A percentile compares a stretch with the other conserved stretches of the same genome.
phyloP scores from a whole-genome alignment of 2,797 vertebrate species.

The Eupleurogrammus muticus region DNA sequence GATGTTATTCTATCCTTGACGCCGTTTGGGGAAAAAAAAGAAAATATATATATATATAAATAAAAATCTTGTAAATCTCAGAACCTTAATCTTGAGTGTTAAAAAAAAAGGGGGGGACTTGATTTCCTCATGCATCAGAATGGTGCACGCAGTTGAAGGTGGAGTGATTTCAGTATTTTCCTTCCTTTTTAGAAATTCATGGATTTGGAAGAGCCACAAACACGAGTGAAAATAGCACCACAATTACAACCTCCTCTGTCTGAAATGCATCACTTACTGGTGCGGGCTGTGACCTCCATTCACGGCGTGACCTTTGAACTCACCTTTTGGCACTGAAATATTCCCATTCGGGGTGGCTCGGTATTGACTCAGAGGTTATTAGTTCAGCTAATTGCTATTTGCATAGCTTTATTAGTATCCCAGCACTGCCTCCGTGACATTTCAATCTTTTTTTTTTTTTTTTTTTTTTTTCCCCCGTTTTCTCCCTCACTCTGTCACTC shows the following conservation, averaged over 20 bases:
- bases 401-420: slow-evolving; percentile 84
- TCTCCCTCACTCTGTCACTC: slow-evolving; percentile 9
- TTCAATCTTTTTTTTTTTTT: slow-evolving; percentile 55
- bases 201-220: slow-evolving; percentile 1
- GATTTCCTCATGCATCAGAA: slow-evolving; percentile 15
- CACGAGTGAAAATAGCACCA: slow-evolving; percentile 2
- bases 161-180: slow-evolving; percentile 17
- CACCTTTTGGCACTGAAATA: slow-evolving; percentile 27
- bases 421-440: slow-evolving; percentile 73
- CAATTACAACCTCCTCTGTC: slow-evolving; percentile 27
- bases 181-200: background rate
- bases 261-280: slow-evolving; percentile 36
- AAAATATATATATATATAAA: background rate
- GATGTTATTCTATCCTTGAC: slow-evolving; percentile 47
- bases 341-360: slow-evolving; percentile 55
- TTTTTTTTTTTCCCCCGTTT: background rate
- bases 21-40: slow-evolving; percentile 29
- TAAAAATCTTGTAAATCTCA: slow-evolving; percentile 8
- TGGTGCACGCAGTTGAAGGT: background rate
- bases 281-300: slow-evolving; percentile 57
- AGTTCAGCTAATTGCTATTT: slow-evolving; percentile 87
- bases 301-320: slow-evolving; percentile 70
- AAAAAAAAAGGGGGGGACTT: slow-evolving; percentile 9
- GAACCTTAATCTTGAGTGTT: slow-evolving; percentile 9
- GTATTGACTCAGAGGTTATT: slow-evolving; percentile 82